Evolutionary conservation across 2,113 vertebrate species (phyloP), one percentile per base, ranked within the genome.

Genomic region (Nibea coibor): DNA sequence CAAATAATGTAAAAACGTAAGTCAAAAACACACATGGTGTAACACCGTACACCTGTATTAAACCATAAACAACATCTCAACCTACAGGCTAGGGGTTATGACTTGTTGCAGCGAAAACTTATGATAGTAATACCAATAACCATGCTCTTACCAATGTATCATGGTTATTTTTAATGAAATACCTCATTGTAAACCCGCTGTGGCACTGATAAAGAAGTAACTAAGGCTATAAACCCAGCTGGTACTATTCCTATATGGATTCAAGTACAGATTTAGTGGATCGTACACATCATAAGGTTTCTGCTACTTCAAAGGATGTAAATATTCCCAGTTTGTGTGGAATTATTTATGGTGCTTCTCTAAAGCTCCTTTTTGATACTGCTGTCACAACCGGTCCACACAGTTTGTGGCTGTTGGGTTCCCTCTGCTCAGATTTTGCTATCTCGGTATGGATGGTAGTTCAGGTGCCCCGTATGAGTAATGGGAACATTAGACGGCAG

Each of bases 371-470:
- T 50, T 39, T 71, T 26, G 10, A 12, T 50, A 50, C 43, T 28
- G n/a, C 26, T 51, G 53, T 68, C 45, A 22, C 31, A 45, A 43
- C 22, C 17, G 0, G 20, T 70, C 20, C 7, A 0, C 42, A 20
- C n/a, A 53, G 2, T 50, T 22, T 66, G 22, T 35, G 24, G 43
- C 61, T 69, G 59, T 53, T 45, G 35, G 26, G 63, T 47, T 42
- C 14, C 17, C 67, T 45, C 17, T 7, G 31, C 20, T 56, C 64
- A 15, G 50, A 50, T 53, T 9, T 56, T 93, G 86, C 87, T 85
- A 80, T 75, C 72, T 88, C 45, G 42, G 87, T 92, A 86, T 93
- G 71, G 72, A 78, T 53, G 59, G 50, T 80, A 73, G 86, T 76
- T 78, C 26, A 31, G n/a, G 58, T 72, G 47, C 63, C 74, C 62